Base-by-base conservation (phyloP, 2,797 vertebrate genomes). In the Amblyraja radiata region DNA sequence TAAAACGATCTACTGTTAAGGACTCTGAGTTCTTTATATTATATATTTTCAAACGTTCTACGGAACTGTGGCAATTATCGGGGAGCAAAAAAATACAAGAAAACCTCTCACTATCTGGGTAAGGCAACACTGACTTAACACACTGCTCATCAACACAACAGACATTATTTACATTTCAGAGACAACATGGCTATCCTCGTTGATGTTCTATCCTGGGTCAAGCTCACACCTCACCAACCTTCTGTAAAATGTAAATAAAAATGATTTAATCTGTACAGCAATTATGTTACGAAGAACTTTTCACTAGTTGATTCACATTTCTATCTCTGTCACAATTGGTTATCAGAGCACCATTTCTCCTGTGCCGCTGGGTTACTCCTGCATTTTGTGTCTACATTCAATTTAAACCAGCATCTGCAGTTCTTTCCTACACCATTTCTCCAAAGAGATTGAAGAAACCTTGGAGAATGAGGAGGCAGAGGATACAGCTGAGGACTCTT, bases 141-240 rank as follows among this genome's bases (percentile, higher is more conserved):
- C 95, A 94, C 95, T 78, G 94, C 94, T 93, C 94, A 95, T 94
- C 95, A 95, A 94, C 93, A 95, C 94, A 95, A 94, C 93, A 94
- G 95, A 96, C 94, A 95, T 95, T 97, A 97, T 97, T 95, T 97
- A 97, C 97, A 97, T 95, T 93, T 94, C 94, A 90, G 93, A 93
- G 93, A 74, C 90, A 92, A 76, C 28, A 39, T 92, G 90, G 68
- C 71, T 92, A 76, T 18, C 90, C 21, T 71, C 6, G 25, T 73
- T 73, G 36, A 91, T 39, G 73, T 71, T 91, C 65, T 91, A 73
- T 46, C 88, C 39, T 54, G 39, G 68, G 36, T 92, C 71, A 92
- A 88, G 71, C 39, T 92, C 68, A 76, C 68, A 92, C 39, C 90
- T 91, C 36, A 92, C 90, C 76, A 74, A 76, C 39, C 13, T 76